Evolutionary conservation across 2,113 vertebrate species (phyloP).

Genomic region (Coptodon rendalli): DNA sequence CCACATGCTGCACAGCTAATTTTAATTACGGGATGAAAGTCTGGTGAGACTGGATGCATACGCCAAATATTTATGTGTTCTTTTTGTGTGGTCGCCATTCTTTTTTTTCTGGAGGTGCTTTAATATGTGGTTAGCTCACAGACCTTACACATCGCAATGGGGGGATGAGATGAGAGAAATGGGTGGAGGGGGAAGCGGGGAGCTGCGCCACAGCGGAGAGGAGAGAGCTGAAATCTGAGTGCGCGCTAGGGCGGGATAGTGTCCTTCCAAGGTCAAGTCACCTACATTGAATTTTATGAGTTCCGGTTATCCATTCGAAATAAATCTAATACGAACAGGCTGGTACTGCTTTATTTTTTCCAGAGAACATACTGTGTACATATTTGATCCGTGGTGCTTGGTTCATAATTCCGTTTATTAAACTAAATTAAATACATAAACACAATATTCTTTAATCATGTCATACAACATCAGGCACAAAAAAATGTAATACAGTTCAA

Average conservation of each 20-base stretch:
- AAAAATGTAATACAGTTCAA: background rate
- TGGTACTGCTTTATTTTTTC: background rate
- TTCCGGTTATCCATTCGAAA: background rate
- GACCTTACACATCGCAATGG: constrained; percentile 41
- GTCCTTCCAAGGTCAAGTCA: constrained; percentile 27
- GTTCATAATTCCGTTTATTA: background rate
- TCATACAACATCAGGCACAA: background rate
- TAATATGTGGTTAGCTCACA: constrained; percentile 20
- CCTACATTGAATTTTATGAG: rapidly evolving
- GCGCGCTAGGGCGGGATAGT: constrained; percentile 57
- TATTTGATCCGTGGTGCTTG: background rate
- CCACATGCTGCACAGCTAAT: background rate
- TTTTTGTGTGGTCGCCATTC: background rate
- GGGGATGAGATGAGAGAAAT: constrained; percentile 24
- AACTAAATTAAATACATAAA: background rate
- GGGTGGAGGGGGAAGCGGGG: constrained; percentile 37
- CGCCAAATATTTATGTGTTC: background rate
- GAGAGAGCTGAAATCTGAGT: constrained; percentile 33
- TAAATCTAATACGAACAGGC: background rate
- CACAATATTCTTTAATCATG: background rate
- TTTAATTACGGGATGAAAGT: background rate
- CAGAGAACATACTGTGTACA: background rate
- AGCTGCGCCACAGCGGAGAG: constrained; percentile 50
- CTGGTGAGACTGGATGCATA: background rate
- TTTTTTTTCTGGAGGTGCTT: background rate